Base-by-base conservation (phyloP, 2,888 invertebrate species). In the Ormyrus labotus region DNA sequence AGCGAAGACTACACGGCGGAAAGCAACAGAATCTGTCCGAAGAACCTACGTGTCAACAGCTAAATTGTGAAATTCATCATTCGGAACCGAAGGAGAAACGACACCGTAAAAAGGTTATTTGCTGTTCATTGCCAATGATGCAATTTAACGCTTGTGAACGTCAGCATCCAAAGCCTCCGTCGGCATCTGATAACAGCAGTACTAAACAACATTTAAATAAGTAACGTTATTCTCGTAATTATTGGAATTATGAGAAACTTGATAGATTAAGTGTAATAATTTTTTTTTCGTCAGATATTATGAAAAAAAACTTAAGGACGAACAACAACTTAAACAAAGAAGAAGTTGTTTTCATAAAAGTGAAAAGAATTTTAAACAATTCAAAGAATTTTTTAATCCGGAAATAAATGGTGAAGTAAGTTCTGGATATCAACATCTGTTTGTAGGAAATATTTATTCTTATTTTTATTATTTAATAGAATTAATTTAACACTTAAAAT, bases 21-120 rank as follows among this genome's bases (percentile, higher is more conserved):
- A 34, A 34, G 34, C 34, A 4, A 4, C 34, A 34, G 34, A 34
- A 34, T 34, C 34, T 4, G 2, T 34, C 34, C 4, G 34, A 34
- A 34, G 34, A 34, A 34, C 34, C 34, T 4, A 34, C 34, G 34
- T 34, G 34, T 34, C 34, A 34, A 34, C 34, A 34, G 3, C 3
- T 34, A 34, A 34, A 34, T 34, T 48, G 45, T 70, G 47, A 74
- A 50, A 70, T 74, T 58, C 69, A 71, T 60, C 58, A 58, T 8
- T 19, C 63, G 68, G 69, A 64, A 68, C 60, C 51, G 63, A 64
- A 77, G 48, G 81, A 81, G 77, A 81, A 81, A 77, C 69, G 73
- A 55, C 45, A 68, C 10, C 53, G 8, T 58, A 55, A 73, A 71
- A 65, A 50, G 64, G 64, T 71, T 75, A 48, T 69, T 55, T 58